phyloP scores from a whole-genome alignment of 2,797 vertebrate species.

The Macrochelys suwanniensis region DNA sequence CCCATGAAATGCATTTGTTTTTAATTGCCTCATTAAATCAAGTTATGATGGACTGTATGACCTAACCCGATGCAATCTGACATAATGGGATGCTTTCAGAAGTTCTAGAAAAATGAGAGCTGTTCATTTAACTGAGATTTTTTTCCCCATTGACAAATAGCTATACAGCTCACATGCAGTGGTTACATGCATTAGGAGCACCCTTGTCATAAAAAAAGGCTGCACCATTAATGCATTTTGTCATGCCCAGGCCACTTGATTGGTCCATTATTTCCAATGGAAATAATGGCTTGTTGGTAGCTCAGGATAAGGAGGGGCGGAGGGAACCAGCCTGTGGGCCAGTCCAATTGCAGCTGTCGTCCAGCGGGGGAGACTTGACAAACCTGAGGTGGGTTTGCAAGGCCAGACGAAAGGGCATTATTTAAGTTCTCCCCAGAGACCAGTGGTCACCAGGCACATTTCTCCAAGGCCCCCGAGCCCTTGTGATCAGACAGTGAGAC shows the following conservation, averaged over 20 bases:
- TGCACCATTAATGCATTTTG: slow-evolving; percentile 54
- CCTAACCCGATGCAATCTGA: slow-evolving; percentile 54
- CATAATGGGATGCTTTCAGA: slow-evolving; percentile 70
- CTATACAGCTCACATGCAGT: rapidly evolving
- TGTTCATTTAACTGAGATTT: slow-evolving; percentile 33
- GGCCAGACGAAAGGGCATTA: not conserved
- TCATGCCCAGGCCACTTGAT: slow-evolving; percentile 12
- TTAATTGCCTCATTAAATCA: slow-evolving; percentile 68
- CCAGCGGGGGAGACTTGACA: not conserved
- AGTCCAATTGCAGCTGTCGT: not conserved
- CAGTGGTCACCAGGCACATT: not conserved
- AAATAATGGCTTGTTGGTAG: slow-evolving; percentile 35
- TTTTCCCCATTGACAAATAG: slow-evolving; percentile 17
- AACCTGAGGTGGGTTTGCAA: not conserved
- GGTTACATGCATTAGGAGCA: slow-evolving; percentile 4
- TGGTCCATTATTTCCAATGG: slow-evolving; percentile 1
- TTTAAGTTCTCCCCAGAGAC: not conserved
- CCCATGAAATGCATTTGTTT: slow-evolving; percentile 50
- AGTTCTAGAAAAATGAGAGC: not conserved
- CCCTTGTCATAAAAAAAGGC: slow-evolving; percentile 18
- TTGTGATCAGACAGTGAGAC: not conserved
- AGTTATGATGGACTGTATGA: slow-evolving; percentile 51
- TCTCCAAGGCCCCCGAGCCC: not conserved
- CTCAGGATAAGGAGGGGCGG: rapidly evolving
- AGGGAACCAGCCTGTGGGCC: not conserved